Percentiles rank a stretch among this genome's conserved stretches.
These are phyloP conservation scores for Burhinus oedicnemus DNA, from an alignment of 2,113 vertebrate species.

Conservation along the genomic window DNA sequence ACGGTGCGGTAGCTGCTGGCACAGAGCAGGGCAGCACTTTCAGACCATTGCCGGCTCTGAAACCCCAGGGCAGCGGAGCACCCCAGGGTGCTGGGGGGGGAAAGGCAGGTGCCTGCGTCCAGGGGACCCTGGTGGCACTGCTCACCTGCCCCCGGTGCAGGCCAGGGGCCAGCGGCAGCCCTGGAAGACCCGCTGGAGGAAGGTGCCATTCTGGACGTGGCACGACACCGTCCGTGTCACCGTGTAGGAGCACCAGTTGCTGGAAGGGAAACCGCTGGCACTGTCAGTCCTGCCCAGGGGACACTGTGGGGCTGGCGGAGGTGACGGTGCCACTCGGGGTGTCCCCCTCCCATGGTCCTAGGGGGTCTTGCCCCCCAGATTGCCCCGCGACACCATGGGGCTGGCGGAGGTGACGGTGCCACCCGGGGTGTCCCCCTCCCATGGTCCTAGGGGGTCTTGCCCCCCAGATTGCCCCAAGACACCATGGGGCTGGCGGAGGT, in stretches of 20 bases:
- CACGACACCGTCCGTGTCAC: constrained; percentile 89
- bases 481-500: no score
- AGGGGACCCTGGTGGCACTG: accelerated
- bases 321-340: not conserved
- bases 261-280: constrained; percentile 21
- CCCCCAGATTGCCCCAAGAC: no score
- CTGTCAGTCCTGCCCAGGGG: accelerated
- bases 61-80: not conserved
- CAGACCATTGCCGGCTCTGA: not conserved
- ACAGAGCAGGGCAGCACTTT: not conserved
- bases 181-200: constrained; percentile 91
- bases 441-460: no score
- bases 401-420: not conserved
- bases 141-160: constrained; percentile 88
- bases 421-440: not conserved
- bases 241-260: constrained; percentile 94
- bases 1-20: constrained; percentile 87
- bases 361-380: not conserved
- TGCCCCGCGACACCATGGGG: no score
- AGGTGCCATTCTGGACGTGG: constrained; percentile 93
- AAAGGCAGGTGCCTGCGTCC: not conserved
- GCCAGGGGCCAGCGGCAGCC: constrained; percentile 93
- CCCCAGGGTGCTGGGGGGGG: not conserved
- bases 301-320: not conserved
- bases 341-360: not conserved